Base-by-base conservation (phyloP, 2,888 invertebrate genomes). In the Dicyrtoma fusca region DNA sequence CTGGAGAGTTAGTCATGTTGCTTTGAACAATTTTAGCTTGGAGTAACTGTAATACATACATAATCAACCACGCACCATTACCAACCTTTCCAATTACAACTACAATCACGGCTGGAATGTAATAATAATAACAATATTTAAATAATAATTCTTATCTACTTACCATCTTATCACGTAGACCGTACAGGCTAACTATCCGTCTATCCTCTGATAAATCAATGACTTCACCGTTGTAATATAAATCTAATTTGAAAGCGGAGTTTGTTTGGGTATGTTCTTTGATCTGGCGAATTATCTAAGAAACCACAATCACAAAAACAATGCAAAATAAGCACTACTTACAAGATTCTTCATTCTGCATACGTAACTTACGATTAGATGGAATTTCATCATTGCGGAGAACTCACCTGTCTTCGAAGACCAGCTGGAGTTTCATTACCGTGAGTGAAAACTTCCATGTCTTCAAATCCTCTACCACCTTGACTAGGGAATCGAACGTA, bases 381-480 rank as follows among this genome's bases (percentile, higher is more conserved):
- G n/a, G n/a, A 25, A 10, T 10, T 13, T 49, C 23, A n/a, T 44
- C 6, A 57, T 1, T 21, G 11, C 81, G n/a, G n/a, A n/a, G n/a
- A n/a, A n/a, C n/a, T n/a, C n/a, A 94, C 89, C 81, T 90, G 89
- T 72, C 93, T 87, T 78, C 95, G 88, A 75, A 97, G 87, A 45
- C 93, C 90, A 69, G 92, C 92, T 80, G 97, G 86, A 2, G 96
- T 96, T 83, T 97, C 96, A 84, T 97, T 97, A 74, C 92, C 92
- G 85, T 97, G 97, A 57, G 96, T 94, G 83, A 90, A 91, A 74
- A 97, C 86, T 83, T 97, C 97, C 81, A 95, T 87, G 82, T 97
- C 97, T 77, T 97, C 97, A 65, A 92, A 88, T 75, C 84, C 83
- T 81, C 92, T 91, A 13, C 85, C 85, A 82, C 92, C 92, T 77